A percentile compares a stretch with the other conserved stretches of the same genome.
These are phyloP conservation scores for Mycalesis mineus DNA, from an alignment of 2,888 invertebrate species.

Conservation along the genomic window DNA sequence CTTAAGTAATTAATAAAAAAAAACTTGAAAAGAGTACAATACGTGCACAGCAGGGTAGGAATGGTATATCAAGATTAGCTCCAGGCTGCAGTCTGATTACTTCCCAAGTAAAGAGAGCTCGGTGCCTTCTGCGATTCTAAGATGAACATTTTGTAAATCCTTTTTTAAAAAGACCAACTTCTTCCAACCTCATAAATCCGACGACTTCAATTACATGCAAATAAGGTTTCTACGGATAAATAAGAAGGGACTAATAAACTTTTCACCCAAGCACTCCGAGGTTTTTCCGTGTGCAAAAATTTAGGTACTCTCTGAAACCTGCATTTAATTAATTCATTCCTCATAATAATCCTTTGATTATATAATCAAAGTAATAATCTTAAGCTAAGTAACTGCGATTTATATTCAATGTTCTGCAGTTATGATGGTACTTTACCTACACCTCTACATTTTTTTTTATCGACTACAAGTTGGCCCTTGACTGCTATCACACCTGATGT, in stretches of 20 bases:
- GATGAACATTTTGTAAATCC: constrained; percentile 49
- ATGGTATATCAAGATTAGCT: constrained; percentile 70
- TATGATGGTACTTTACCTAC: no score
- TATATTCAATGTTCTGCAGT: no score
- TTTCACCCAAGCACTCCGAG: constrained; percentile 16
- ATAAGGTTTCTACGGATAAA: constrained; percentile 19
- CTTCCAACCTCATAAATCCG: constrained; percentile 21
- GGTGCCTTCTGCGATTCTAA: constrained; percentile 51
- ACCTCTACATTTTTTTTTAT: no score
- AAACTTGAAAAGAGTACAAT: constrained; percentile 58
- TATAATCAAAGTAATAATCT: no score
- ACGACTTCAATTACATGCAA: constrained; percentile 20
- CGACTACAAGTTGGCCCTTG: no score
- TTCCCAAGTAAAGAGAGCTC: constrained; percentile 57
- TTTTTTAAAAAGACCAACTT: constrained; percentile 31
- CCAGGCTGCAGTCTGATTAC: constrained; percentile 67
- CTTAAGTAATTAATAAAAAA: constrained; percentile 27
- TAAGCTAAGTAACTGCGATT: no score
- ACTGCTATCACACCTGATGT: no score
- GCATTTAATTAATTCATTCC: no score
- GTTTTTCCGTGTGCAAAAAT: neutral
- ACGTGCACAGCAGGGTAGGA: constrained; percentile 51
- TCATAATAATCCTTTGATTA: no score
- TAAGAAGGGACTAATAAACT: constrained; percentile 19
- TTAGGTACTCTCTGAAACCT: no score